Evolutionary conservation across 2,888 invertebrate species (phyloP), one percentile per base, ranked within the genome.

Genomic region (Drosophila helvetica): DNA sequence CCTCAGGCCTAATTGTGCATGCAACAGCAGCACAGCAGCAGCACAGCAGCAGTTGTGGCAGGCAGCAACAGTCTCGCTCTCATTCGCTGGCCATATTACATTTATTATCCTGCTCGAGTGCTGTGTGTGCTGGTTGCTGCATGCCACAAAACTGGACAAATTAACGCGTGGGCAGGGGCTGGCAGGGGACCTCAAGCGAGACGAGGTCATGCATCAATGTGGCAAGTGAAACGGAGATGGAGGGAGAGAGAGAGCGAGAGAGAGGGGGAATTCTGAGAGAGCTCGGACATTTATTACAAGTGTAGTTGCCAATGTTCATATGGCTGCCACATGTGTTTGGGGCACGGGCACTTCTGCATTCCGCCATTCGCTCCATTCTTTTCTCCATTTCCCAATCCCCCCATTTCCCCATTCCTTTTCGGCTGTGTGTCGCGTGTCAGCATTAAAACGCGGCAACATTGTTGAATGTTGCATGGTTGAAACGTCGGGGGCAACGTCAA

Each of bases 131-230:
- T n/a, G n/a, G n/a, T n/a, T 5, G n/a, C n/a, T 65, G 66, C 43
- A 66, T 66, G 70, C 70, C 77, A 75, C 63, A 82, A 80, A 75
- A 74, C 77, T 82, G 78, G 86, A 79, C 86, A 87, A 84, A 84
- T 84, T 82, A 79, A 82, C 78, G 80, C 76, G 70, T 79, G 79
- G 82, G 80, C 43, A 17, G 50, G n/a, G 48, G 22, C 4, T 22
- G 62, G 19, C 30, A 51, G 45, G 51, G 38, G 18, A 25, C 27
- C 25, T 30, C 17, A 45, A 38, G 27, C 9, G 15, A n/a, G 10
- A 10, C 47, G 33, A 71, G 75, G 77, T 77, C 79, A 82, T 87
- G 85, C 85, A 85, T 84, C 87, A 85, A 85, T 85, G 85, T 80
- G 75, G 76, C 61, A 65, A 38, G 65, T 57, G 60, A 33, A 52